phyloP scores from a whole-genome alignment of 2,797 vertebrate genomes.

The Anolis apletophallus region DNA sequence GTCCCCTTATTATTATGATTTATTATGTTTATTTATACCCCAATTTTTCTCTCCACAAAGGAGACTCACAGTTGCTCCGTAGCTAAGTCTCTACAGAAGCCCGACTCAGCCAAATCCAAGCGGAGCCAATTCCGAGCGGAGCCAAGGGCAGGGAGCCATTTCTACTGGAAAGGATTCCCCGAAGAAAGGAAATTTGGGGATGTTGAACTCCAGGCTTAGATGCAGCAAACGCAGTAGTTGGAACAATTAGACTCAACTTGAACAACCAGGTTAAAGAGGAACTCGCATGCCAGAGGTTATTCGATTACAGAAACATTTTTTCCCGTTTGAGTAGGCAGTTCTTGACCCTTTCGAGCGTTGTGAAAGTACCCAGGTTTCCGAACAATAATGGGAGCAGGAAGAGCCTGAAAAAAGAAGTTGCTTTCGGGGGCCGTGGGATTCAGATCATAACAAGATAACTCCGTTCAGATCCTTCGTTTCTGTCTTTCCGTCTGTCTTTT shows the following conservation, averaged over 20 bases:
- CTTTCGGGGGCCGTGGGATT: constrained; percentile 39
- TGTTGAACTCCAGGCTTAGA: background rate
- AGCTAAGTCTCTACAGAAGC: background rate
- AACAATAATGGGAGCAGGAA: constrained; percentile 23
- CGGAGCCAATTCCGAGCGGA: background rate
- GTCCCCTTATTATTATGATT: too few relatives aligned
- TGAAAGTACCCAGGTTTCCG: background rate
- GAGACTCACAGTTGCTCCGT: too few relatives aligned
- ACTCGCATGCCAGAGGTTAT: background rate
- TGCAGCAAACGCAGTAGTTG: background rate
- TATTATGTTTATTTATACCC: too few relatives aligned
- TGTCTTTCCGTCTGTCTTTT: background rate
- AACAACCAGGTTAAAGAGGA: background rate
- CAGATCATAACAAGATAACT: constrained; percentile 29
- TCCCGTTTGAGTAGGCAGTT: background rate
- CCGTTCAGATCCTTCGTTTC: constrained; percentile 19
- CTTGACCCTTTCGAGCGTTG: background rate
- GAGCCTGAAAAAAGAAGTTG: constrained; percentile 18
- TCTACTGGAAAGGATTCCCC: background rate
- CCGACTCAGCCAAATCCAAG: constrained; percentile 31
- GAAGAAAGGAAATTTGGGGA: background rate
- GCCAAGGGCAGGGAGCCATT: background rate
- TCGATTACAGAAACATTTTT: constrained; percentile 1
- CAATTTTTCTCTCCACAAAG: too few relatives aligned
- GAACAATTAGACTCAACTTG: background rate